Conservation (phyloP, 1,140 invertebrate species). For the Halictus rubicundus region DNA sequence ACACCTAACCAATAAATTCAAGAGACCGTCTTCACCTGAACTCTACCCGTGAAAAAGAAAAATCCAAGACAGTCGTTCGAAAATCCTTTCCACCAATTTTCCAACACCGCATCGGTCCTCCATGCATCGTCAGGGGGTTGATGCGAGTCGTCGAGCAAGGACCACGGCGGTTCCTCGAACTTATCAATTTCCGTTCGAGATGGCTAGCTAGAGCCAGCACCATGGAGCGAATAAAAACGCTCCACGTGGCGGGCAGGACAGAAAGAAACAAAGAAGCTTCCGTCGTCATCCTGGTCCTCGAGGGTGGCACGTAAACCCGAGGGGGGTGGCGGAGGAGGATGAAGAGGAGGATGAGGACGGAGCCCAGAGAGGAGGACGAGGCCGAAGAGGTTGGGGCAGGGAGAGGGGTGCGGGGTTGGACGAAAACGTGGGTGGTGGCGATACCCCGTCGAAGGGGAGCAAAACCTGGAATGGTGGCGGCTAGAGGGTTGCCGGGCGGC, state of each 20-base stretch:
- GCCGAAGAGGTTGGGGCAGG: background rate
- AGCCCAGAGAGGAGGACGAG: too few relatives aligned
- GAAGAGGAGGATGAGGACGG: slow-evolving; percentile 48
- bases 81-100: too few relatives aligned
- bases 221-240: slow-evolving; percentile 38
- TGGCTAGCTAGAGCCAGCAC: background rate
- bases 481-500: slow-evolving; percentile 11
- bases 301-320: slow-evolving; percentile 46
- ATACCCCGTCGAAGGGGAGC: slow-evolving; percentile 61
- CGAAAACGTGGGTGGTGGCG: slow-evolving; percentile 70
- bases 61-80: too few relatives aligned
- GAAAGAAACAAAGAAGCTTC: slow-evolving; percentile 72
- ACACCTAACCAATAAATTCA: too few relatives aligned
- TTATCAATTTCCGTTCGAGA: background rate
- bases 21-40: too few relatives aligned
- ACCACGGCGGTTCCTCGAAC: too few relatives aligned
- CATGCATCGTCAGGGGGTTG: too few relatives aligned
- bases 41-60: too few relatives aligned
- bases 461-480: slow-evolving; percentile 1
- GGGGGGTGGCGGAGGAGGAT: slow-evolving; percentile 7
- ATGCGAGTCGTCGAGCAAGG: too few relatives aligned
- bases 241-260: slow-evolving; percentile 62
- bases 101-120: too few relatives aligned
- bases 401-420: slow-evolving; percentile 18
- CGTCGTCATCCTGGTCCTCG: slow-evolving; percentile 59